Evolutionary conservation across 1,140 invertebrate species (phyloP).

Genomic region (Zaprionus taronus): DNA sequence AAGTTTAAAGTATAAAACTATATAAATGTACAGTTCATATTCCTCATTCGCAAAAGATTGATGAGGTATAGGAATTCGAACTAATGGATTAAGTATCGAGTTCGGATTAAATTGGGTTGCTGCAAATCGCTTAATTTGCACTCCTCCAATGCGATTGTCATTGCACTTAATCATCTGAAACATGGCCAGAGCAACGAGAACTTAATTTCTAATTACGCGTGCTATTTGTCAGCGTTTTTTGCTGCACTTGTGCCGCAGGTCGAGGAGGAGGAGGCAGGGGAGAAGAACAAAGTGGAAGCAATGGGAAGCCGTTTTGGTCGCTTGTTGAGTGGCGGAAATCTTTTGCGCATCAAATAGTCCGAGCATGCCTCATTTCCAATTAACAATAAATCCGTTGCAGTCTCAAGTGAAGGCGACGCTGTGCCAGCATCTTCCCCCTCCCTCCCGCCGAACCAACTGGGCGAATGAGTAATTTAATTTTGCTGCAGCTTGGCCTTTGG

Average conservation of each 20-base stretch:
- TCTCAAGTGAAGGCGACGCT: constrained; percentile 37
- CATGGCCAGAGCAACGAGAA: constrained; percentile 52
- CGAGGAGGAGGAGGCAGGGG: no score
- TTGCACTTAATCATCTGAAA: constrained; percentile 45
- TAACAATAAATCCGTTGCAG: constrained; percentile 80
- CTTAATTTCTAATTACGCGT: constrained; percentile 82
- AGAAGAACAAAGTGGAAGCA: background rate
- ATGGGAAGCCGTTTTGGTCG: constrained; percentile 37
- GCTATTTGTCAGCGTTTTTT: constrained; percentile 77
- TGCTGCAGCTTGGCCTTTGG: constrained; percentile 75
- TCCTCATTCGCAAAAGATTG: no score
- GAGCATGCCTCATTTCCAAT: constrained; percentile 80
- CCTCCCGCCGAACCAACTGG: constrained; percentile 63
- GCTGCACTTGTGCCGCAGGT: constrained; percentile 1
- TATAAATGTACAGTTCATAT: no score
- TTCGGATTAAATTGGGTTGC: background rate
- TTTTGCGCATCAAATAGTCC: constrained; percentile 77
- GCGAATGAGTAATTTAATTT: constrained; percentile 82
- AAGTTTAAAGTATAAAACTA: no score
- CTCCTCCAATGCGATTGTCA: constrained; percentile 22
- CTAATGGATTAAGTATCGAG: background rate
- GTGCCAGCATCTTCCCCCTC: background rate
- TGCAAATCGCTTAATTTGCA: constrained; percentile 2
- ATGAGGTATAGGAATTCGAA: background rate
- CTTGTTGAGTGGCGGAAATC: constrained; percentile 72